Conservation (phyloP, 1,140 invertebrate species). For the Diachasmimorpha longicaudata region DNA sequence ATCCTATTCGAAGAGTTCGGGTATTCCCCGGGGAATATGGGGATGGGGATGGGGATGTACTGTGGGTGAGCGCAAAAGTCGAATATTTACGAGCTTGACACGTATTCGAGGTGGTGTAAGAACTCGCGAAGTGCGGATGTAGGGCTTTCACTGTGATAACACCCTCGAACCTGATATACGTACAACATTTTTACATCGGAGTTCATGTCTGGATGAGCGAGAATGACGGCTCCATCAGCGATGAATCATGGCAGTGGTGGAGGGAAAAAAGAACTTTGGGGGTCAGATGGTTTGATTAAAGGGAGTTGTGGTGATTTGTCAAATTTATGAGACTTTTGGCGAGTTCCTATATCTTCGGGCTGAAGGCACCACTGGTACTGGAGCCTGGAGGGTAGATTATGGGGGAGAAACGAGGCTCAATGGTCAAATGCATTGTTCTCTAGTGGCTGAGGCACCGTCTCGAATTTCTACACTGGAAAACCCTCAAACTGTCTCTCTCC, state of each 20-base stretch:
- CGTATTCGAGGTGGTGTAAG: background rate
- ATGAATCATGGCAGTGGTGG: background rate
- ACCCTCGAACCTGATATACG: background rate
- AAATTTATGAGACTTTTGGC: background rate
- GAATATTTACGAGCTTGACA: background rate
- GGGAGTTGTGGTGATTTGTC: background rate
- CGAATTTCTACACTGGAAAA: background rate
- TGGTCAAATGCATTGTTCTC: background rate
- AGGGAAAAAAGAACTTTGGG: background rate
- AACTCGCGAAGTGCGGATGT: background rate
- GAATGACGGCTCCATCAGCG: background rate
- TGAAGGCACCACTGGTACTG: too few species aligned
- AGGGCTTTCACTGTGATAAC: background rate
- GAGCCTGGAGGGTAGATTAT: too few species aligned
- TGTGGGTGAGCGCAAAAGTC: background rate
- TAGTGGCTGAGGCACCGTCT: background rate
- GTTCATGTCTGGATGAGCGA: background rate
- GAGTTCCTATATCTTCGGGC: background rate
- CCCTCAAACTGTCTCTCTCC: background rate
- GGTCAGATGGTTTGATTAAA: background rate
- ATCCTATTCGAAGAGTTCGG: background rate
- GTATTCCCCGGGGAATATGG: background rate
- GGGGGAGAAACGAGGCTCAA: background rate
- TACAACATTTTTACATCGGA: background rate
- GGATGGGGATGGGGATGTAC: background rate